These are phyloP conservation scores for Cathartes aura DNA, from an alignment of 2,113 vertebrate species.

Conservation along the genomic window DNA sequence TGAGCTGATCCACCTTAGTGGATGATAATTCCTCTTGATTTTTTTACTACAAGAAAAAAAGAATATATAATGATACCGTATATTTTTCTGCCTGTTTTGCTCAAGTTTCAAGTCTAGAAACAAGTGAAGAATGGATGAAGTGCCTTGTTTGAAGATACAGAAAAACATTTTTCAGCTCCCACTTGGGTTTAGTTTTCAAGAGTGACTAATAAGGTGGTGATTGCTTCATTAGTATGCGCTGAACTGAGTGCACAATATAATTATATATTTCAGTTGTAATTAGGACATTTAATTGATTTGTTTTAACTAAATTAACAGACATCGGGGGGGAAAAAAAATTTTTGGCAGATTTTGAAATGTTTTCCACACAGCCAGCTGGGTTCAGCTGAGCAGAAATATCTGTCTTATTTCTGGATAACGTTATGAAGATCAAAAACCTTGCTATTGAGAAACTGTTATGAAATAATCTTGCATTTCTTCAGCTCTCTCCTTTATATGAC, in stretches of 20 bases:
- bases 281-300: constrained; percentile 64
- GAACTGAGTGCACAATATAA: constrained; percentile 39
- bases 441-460: constrained; percentile 15
- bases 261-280: constrained; percentile 55
- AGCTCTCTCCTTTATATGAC: background rate
- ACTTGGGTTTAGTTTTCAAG: constrained; percentile 22
- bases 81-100: background rate
- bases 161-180: constrained; percentile 13
- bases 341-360: constrained; percentile 47
- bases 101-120: background rate
- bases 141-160: background rate
- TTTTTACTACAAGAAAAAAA: background rate
- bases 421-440: constrained; percentile 22
- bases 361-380: constrained; percentile 52
- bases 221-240: constrained; percentile 55
- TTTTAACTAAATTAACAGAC: constrained; percentile 62
- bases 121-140: background rate
- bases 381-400: constrained; percentile 45
- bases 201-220: constrained; percentile 60
- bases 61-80: background rate
- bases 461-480: constrained; percentile 4
- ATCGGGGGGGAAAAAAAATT: background rate
- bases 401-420: constrained; percentile 34
- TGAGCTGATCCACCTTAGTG: background rate
- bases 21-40: background rate